Evolutionary conservation across 2,797 vertebrate species (phyloP).

Genomic region (Silurus lanzhouensis): DNA sequence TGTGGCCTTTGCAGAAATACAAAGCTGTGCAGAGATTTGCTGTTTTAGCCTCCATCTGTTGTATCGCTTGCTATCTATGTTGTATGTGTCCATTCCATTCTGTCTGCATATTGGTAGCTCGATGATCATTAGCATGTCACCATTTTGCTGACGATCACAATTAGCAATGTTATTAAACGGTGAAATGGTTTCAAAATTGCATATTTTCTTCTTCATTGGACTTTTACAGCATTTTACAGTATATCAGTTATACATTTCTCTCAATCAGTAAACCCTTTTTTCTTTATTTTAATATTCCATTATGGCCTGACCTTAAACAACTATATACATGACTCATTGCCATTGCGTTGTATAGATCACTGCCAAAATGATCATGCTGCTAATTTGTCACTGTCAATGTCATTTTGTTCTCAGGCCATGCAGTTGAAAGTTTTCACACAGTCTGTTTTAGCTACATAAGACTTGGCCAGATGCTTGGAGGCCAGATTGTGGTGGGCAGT

Average conservation of each 20-base stretch:
- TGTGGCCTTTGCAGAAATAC: not conserved
- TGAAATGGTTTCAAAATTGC: not conserved
- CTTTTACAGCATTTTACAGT: not conserved
- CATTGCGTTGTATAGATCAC: conserved; percentile 12
- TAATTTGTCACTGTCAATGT: conserved; percentile 30
- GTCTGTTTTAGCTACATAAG: conserved; percentile 28
- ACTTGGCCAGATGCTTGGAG: conserved; percentile 25
- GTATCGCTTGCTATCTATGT: not conserved
- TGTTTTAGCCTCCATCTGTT: not conserved
- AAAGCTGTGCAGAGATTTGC: not conserved
- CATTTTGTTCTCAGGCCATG: conserved; percentile 22
- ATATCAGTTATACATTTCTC: no score
- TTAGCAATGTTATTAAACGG: not conserved
- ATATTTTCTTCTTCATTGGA: no score
- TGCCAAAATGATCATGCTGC: conserved; percentile 16
- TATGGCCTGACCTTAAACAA: not conserved
- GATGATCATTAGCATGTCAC: no score
- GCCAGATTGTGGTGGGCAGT: conserved; percentile 43
- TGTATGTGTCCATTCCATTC: not conserved
- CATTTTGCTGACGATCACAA: not conserved
- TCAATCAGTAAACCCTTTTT: not conserved
- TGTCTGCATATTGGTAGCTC: not conserved
- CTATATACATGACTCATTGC: not conserved
- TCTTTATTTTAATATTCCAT: not conserved
- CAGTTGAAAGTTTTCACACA: conserved; percentile 40